Evolutionary conservation across 1,140 invertebrate genomes (phyloP), one percentile per base, ranked within the genome.

Genomic region (Patella vulgata): DNA sequence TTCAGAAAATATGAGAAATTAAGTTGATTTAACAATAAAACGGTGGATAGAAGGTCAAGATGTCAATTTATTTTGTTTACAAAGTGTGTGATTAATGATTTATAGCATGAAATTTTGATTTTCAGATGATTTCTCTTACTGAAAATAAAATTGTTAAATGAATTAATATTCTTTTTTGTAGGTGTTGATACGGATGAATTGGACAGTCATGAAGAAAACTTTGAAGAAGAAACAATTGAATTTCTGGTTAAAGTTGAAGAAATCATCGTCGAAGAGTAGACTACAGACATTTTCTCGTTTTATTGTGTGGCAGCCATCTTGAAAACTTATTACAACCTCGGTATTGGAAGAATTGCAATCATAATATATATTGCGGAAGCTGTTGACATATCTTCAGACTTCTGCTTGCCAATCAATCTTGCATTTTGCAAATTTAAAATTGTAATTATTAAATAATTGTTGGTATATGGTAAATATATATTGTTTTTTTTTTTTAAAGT

Each of bases 161-260:
- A n/a, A n/a, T n/a, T n/a, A n/a, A n/a, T n/a, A n/a, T n/a, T n/a
- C n/a, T n/a, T 71, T 71, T 66, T 88, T 87, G 59, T 84, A 97
- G 94, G 93, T 84, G 88, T 96, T 63, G 95, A 97, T 78, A 97
- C 95, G 9, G 95, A 98, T 85, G 91, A 92, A 81, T 84, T 96
- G 66, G 91, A 92, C 81, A 91, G 89, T 44, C 91, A 96, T 75
- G 89, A 89, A 36, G 90, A 91, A 68, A 95, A 96, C 77, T 89
- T 96, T 73, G 94, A 96, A 80, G 95, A 98, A 81, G 96, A 98
- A 88, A 88, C 92, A 79, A 91, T 98, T 75, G 96, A 98, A 91
- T 97, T 98, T 90, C 93, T 98, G 87, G 89, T 98, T 77, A 97
- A 97, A 88, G 95, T 97, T 88, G 96, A 98, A 89, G 89, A 89